Base-by-base conservation (phyloP, 2,888 invertebrate genomes). In the Coleophora deauratella region DNA sequence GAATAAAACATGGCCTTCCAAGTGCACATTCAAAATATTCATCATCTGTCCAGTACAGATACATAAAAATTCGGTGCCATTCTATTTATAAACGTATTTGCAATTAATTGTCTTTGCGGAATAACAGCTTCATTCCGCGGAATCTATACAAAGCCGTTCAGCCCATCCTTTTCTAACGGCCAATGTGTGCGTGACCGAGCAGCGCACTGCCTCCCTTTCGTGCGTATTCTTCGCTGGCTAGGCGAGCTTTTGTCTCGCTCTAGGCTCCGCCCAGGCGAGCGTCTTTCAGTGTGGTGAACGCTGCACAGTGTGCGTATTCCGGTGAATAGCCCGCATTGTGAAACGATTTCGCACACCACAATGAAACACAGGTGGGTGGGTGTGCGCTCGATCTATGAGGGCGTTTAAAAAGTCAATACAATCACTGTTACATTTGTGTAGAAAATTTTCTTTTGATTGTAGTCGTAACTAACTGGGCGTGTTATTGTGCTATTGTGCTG, bases 321-420 rank as follows among this genome's bases (percentile, higher is more conserved):
- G 67, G 60, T 65, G 72, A 72, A 74, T 70, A 73, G 73, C 68
- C 65, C 59, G 73, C 74, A 81, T 79, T 80, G 81, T 80, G 70
- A 66, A 72, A 69, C 64, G 62, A 63, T 64, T 66, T 70, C 74
- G 78, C 82, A 84, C 84, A 84, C 81, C 59, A 77, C 77, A 79
- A 77, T 71, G 71, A 55, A 51, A 53, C 59, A 58, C 74, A 78
- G 81, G 80, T 82, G 82, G 81, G 80, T 82, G 82, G 82, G 74
- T 71, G 82, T 80, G 72, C 59, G 72, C 61, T 62, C 67, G 58
- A 71, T 80, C 77, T 76, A 78, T 72, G 74, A 77, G 80, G 84
- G 82, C 84, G 82, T 84, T 81, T 79, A 79, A 82, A 84, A 85
- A 84, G 82, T 85, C 84, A 80, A 84, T 82, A 82, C 78, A 78